Percentiles rank a stretch among this genome's conserved stretches.
Conservation (phyloP, 2,888 invertebrate genomes). For the Andricus quercusramuli region DNA sequence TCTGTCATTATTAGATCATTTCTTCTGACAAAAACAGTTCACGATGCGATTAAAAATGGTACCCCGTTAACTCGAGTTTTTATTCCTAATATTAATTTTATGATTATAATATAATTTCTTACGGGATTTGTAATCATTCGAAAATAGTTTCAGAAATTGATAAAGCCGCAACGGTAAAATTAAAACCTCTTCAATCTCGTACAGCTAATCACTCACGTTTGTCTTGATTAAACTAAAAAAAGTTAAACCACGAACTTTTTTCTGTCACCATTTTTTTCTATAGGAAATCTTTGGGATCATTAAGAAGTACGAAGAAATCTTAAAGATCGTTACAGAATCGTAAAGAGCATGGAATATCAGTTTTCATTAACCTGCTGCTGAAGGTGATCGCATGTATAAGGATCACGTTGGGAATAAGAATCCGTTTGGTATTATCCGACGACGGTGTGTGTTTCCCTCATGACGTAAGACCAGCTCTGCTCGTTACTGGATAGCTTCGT, state of each 20-base stretch:
- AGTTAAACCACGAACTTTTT: neutral
- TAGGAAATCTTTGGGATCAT: neutral
- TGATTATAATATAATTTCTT: neutral
- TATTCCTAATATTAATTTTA: too few species aligned
- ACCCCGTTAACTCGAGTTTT: too few species aligned
- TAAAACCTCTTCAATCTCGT: neutral
- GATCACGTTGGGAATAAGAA: neutral
- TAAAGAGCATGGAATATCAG: conserved; percentile 23
- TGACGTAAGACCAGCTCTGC: conserved; percentile 57
- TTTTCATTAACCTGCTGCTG: conserved; percentile 21
- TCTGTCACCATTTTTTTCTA: neutral
- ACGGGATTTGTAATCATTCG: neutral
- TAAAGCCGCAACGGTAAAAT: neutral
- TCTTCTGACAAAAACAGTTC: too few species aligned
- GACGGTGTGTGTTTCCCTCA: conserved; percentile 48
- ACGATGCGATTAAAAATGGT: too few species aligned
- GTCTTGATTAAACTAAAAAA: neutral
- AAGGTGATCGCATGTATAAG: neutral
- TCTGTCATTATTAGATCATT: neutral
- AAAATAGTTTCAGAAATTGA: neutral
- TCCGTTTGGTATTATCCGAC: neutral
- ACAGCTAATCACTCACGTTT: conserved; percentile 1
- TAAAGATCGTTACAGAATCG: conserved; percentile 18
- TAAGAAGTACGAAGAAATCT: neutral
- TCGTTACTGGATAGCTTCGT: conserved; percentile 66